A percentile compares a stretch with the other conserved stretches of the same genome.
phyloP scores from a whole-genome alignment of 2,888 invertebrate genomes.

The Hydriomena furcata region DNA sequence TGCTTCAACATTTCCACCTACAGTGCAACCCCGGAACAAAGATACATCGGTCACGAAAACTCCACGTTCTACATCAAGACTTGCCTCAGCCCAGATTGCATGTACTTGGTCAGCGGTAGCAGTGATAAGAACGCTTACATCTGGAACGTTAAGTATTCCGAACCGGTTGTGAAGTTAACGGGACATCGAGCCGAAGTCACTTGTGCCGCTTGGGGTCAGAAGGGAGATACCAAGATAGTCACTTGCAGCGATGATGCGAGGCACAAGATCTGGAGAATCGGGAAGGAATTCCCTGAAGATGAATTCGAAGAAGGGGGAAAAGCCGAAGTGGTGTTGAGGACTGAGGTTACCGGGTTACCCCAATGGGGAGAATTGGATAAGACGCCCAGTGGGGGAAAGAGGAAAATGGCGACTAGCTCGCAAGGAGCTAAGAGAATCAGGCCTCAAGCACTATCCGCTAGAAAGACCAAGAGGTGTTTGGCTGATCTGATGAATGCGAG shows the following conservation, averaged over 20 bases:
- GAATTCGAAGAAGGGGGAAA: conserved; percentile 65
- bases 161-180: conserved; percentile 87
- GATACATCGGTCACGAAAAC: conserved; percentile 89
- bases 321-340: conserved; percentile 48
- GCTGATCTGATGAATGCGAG: conserved; percentile 64
- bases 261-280: conserved; percentile 90
- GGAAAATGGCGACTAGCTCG: conserved; percentile 48
- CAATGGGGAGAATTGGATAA: conserved; percentile 64
- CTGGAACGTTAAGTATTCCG: conserved; percentile 88
- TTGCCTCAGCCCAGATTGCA: conserved; percentile 90
- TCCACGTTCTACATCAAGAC: conserved; percentile 94
- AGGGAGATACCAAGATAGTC: conserved; percentile 84
- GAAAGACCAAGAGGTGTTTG: conserved; percentile 70
- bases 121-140: conserved; percentile 94
- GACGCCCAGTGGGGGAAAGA: conserved; percentile 78
- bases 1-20: conserved; percentile 91
- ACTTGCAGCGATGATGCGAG: conserved; percentile 93
- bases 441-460: conserved; percentile 32
- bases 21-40: conserved; percentile 85
- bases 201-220: conserved; percentile 90
- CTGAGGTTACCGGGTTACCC: conserved; percentile 43
- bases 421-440: conserved; percentile 41
- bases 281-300: conserved; percentile 69
- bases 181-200: conserved; percentile 95
- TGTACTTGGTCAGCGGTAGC: conserved; percentile 94